A percentile compares a stretch with the other conserved stretches of the same genome.
phyloP scores from a whole-genome alignment of 2,888 invertebrate species.

The Coronaproctus castanopsis region DNA sequence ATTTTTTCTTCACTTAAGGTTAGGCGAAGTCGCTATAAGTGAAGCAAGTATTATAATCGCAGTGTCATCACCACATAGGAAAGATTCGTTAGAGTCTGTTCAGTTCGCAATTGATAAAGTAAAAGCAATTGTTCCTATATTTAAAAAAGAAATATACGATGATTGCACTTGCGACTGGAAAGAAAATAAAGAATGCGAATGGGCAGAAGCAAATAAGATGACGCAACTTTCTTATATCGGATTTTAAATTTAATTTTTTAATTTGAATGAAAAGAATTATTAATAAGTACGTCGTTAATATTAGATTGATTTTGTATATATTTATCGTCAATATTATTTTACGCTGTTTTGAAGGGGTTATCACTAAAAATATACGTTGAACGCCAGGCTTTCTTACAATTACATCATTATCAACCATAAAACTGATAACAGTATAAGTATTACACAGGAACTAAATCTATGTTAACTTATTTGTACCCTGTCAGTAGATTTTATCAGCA shows the following conservation, averaged over 20 bases:
- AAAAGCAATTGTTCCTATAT: constrained; percentile 76
- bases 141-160: constrained; percentile 85
- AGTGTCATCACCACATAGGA: constrained; percentile 68
- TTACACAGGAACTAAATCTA: no score
- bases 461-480: no score
- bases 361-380: no score
- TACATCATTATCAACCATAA: no score
- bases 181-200: constrained; percentile 62
- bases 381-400: no score
- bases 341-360: no score
- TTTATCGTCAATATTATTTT: no score
- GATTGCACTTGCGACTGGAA: constrained; percentile 44
- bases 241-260: neutral
- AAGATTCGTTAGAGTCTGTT: constrained; percentile 61
- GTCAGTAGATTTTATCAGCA: no score
- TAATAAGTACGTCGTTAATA: neutral
- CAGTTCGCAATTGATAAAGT: constrained; percentile 62
- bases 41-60: constrained; percentile 82
- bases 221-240: no score
- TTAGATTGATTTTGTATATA: no score
- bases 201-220: constrained; percentile 29
- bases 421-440: no score
- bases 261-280: neutral
- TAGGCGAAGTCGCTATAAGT: constrained; percentile 61
- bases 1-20: constrained; percentile 29